Percentiles rank a stretch among this genome's conserved stretches.
These are phyloP conservation scores for Caprella mutica DNA, from an alignment of 2,888 invertebrate species.

Conservation along the genomic window DNA sequence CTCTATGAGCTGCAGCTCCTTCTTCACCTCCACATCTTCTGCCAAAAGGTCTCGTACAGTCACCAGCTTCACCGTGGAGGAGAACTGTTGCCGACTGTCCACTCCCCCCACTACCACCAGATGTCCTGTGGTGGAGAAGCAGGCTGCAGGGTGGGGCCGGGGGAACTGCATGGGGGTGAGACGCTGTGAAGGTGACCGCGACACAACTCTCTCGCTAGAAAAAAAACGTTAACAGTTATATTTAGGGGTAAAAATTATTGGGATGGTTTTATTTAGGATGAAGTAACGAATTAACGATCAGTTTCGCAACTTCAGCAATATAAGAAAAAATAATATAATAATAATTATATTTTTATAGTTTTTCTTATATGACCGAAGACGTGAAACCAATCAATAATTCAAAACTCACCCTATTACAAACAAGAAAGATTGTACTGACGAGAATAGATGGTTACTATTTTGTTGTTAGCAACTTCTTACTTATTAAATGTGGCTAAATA, in stretches of 20 bases:
- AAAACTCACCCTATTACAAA: too few relatives aligned
- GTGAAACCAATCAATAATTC: too few relatives aligned
- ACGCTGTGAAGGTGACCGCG: slow-evolving; percentile 45
- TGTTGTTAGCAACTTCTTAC: too few relatives aligned
- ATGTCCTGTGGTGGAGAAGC: slow-evolving; percentile 45
- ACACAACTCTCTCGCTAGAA: background rate
- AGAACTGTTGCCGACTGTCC: slow-evolving; percentile 54
- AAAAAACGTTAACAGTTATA: background rate
- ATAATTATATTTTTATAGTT: too few relatives aligned
- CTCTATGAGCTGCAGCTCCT: slow-evolving; percentile 16
- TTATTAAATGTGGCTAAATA: too few relatives aligned
- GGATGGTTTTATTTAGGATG: too few relatives aligned
- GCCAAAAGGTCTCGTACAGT: slow-evolving; percentile 23
- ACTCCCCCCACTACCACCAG: slow-evolving; percentile 64
- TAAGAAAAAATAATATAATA: too few relatives aligned
- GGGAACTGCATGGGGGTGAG: slow-evolving; percentile 72
- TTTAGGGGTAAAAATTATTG: background rate
- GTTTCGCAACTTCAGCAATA: too few relatives aligned
- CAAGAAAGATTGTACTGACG: too few relatives aligned
- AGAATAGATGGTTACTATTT: too few relatives aligned
- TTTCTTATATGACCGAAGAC: too few relatives aligned
- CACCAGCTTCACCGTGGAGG: slow-evolving; percentile 14
- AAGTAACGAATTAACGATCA: too few relatives aligned
- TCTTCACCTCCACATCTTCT: slow-evolving; percentile 6
- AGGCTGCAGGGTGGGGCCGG: slow-evolving; percentile 55